These are phyloP conservation scores for Potorous gilbertii DNA, from an alignment of 2,797 vertebrate species.

Conservation along the genomic window DNA sequence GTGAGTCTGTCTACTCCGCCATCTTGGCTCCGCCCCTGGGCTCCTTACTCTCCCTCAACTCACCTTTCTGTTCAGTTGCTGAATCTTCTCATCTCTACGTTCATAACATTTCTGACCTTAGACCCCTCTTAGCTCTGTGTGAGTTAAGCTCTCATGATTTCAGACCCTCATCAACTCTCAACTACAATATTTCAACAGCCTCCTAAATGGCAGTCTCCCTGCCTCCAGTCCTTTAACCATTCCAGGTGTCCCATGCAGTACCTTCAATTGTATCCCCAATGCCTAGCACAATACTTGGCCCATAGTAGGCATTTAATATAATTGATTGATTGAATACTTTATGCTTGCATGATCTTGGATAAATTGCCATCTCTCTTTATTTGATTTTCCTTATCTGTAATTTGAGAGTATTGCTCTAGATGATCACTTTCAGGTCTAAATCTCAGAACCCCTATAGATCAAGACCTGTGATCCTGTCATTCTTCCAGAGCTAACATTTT, in stretches of 20 bases:
- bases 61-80: not conserved
- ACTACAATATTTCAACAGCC: not conserved
- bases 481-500: not conserved
- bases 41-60: not conserved
- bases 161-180: not conserved
- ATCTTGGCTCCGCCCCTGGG: too few species aligned
- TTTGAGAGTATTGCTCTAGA: not conserved
- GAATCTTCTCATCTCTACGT: not conserved
- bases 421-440: not conserved
- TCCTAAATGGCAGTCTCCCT: not conserved
- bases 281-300: not conserved
- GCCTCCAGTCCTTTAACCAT: not conserved
- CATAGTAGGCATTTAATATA: not conserved
- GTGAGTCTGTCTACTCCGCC: too few species aligned
- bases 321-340: not conserved
- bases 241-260: not conserved
- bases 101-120: not conserved
- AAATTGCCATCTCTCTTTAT: not conserved
- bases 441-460: not conserved
- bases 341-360: not conserved
- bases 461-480: not conserved
- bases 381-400: not conserved
- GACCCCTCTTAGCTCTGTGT: not conserved
- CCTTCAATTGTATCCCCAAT: not conserved
- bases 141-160: not conserved